Evolutionary conservation across 2,888 invertebrate species (phyloP).

Genomic region (Autographa gamma): DNA sequence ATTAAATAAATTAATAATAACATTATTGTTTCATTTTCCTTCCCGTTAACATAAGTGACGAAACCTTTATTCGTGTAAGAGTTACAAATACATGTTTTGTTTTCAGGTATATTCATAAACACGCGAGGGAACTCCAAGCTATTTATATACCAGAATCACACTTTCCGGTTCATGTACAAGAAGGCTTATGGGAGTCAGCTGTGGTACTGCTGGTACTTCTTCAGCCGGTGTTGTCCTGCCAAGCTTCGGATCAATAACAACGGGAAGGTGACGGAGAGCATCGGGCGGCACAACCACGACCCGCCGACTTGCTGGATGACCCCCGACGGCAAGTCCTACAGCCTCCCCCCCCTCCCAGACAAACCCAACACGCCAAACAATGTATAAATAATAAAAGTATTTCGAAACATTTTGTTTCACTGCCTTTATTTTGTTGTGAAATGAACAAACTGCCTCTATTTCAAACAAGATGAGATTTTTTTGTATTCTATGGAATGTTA

Average conservation of each 20-base stretch:
- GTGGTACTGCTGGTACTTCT: slow-evolving; percentile 88
- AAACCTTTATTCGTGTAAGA: slow-evolving; percentile 40
- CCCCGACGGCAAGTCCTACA: slow-evolving; percentile 85
- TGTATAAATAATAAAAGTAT: slow-evolving; percentile 66
- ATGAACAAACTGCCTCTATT: slow-evolving; percentile 67
- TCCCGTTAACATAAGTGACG: slow-evolving; percentile 44
- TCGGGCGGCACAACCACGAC: slow-evolving; percentile 85
- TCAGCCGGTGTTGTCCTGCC: slow-evolving; percentile 85
- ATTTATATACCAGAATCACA: slow-evolving; percentile 86
- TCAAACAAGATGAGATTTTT: slow-evolving; percentile 68
- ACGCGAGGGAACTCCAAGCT: slow-evolving; percentile 86
- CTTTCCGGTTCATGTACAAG: slow-evolving; percentile 87
- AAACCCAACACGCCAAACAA: slow-evolving; percentile 66
- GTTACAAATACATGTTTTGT: slow-evolving; percentile 52
- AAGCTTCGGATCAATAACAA: slow-evolving; percentile 84
- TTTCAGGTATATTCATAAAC: slow-evolving; percentile 87
- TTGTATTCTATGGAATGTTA: slow-evolving; percentile 59
- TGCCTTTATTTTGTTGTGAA: slow-evolving; percentile 60
- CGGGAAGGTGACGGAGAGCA: slow-evolving; percentile 83
- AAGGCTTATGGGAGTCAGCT: slow-evolving; percentile 87
- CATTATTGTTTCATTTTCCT: slow-evolving; percentile 67
- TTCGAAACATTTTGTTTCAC: slow-evolving; percentile 57
- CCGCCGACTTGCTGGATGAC: slow-evolving; percentile 87
- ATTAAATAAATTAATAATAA: slow-evolving; percentile 39
- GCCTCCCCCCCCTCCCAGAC: slow-evolving; percentile 79